Conservation (phyloP, 2,888 invertebrate species). For the Orthosia gracilis region DNA sequence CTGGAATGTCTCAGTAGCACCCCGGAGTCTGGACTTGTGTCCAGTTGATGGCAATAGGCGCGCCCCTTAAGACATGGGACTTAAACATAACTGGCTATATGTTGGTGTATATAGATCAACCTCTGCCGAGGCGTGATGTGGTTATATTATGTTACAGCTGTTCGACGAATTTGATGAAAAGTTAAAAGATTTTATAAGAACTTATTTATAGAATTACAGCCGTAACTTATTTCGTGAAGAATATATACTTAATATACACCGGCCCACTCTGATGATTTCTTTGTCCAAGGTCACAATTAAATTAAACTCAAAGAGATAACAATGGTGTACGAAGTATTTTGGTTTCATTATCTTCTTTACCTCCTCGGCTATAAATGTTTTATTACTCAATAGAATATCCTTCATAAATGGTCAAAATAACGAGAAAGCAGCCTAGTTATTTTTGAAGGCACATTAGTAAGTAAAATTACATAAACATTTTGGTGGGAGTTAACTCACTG, state of each 20-base stretch:
- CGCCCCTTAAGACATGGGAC: no score
- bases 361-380: neutral
- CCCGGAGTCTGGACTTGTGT: no score
- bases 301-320: neutral
- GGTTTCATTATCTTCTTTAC: constrained; percentile 7
- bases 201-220: neutral
- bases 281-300: neutral
- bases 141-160: neutral
- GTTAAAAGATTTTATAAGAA: neutral
- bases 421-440: neutral
- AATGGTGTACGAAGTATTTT: neutral
- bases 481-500: neutral
- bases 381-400: constrained; percentile 2
- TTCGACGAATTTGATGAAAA: neutral
- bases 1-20: no score
- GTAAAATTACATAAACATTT: neutral
- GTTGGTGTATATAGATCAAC: no score
- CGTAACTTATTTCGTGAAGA: neutral
- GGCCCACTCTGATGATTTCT: constrained; percentile 5
- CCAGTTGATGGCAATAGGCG: no score
- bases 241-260: neutral
- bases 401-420: neutral
- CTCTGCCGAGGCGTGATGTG: no score
- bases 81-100: no score
- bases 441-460: neutral